Evolutionary conservation across 2,113 vertebrate species (phyloP).

Genomic region (Bubo bubo): DNA sequence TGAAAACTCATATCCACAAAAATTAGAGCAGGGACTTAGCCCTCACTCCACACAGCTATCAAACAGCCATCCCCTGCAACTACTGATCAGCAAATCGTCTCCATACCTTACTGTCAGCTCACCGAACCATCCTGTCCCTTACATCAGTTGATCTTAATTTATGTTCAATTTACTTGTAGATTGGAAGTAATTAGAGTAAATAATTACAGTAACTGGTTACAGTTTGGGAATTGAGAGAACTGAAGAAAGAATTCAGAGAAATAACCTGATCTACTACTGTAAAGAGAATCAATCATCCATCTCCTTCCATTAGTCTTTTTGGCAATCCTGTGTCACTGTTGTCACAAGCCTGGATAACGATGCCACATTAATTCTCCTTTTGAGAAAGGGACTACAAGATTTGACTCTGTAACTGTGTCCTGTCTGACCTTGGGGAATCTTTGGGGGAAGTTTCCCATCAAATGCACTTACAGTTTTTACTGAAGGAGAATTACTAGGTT

Average conservation of each 20-base stretch:
- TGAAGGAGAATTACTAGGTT: background rate
- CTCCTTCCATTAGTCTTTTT: constrained; percentile 30
- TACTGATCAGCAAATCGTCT: background rate
- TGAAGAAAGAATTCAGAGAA: constrained; percentile 15
- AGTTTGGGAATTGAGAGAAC: constrained; percentile 20
- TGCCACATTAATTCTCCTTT: constrained; percentile 30
- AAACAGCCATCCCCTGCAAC: background rate
- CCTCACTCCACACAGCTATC: background rate
- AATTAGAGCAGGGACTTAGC: background rate
- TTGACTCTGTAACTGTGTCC: background rate
- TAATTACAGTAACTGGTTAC: constrained; percentile 20
- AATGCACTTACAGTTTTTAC: background rate
- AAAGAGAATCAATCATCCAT: constrained; percentile 39
- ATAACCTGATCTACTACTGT: background rate
- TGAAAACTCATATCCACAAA: background rate
- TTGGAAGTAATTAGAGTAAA: constrained; percentile 41
- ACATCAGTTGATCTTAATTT: background rate
- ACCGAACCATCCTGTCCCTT: background rate
- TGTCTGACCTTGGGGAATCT: constrained; percentile 25
- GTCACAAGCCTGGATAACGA: constrained; percentile 25
- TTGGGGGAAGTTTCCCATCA: background rate
- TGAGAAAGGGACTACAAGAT: background rate
- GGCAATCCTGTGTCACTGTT: constrained; percentile 28
- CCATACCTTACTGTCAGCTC: background rate
- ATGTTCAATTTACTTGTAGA: background rate